Percentiles rank a stretch among this genome's conserved stretches.
Evolutionary conservation across 2,888 invertebrate genomes (phyloP).

Genomic region (Parapristionchus giblindavisi): DNA sequence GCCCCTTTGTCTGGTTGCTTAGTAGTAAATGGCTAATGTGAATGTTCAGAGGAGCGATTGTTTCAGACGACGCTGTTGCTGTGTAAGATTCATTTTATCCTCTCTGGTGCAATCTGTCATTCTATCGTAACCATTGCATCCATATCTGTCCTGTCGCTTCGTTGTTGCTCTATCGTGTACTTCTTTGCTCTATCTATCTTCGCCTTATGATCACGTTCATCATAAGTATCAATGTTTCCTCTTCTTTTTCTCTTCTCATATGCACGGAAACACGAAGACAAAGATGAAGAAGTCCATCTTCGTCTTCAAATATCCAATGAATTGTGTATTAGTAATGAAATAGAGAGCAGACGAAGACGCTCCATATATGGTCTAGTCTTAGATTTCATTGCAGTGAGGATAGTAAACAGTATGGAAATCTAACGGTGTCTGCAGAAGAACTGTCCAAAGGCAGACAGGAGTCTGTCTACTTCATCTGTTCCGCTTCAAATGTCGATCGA

Average conservation of each 20-base stretch:
- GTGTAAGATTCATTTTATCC: conserved; percentile 23
- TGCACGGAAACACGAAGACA: conserved; percentile 23
- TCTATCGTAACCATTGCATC: conserved; percentile 21
- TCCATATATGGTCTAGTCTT: neutral
- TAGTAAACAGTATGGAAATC: conserved; percentile 53
- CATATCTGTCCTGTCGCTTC: conserved; percentile 2
- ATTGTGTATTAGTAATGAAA: too few relatives aligned
- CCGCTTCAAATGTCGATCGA: conserved; percentile 70
- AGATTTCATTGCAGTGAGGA: conserved; percentile 51
- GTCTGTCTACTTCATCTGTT: conserved; percentile 55
- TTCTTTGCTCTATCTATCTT: conserved; percentile 20
- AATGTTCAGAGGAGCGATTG: conserved; percentile 34
- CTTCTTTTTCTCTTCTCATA: too few relatives aligned
- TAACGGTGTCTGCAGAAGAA: conserved; percentile 58
- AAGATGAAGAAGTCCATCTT: neutral
- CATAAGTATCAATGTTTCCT: conserved; percentile 15
- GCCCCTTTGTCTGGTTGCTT: neutral
- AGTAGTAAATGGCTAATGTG: too few relatives aligned
- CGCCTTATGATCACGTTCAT: neutral
- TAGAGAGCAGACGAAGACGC: too few relatives aligned
- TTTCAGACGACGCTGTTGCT: conserved; percentile 33
- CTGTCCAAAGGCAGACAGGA: conserved; percentile 57
- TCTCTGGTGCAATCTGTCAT: conserved; percentile 5
- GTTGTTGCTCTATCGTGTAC: conserved; percentile 1
- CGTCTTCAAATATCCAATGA: neutral